Evolutionary conservation across 2,113 vertebrate genomes (phyloP), one percentile per base, ranked within the genome.

Genomic region (Ondatra zibethicus): DNA sequence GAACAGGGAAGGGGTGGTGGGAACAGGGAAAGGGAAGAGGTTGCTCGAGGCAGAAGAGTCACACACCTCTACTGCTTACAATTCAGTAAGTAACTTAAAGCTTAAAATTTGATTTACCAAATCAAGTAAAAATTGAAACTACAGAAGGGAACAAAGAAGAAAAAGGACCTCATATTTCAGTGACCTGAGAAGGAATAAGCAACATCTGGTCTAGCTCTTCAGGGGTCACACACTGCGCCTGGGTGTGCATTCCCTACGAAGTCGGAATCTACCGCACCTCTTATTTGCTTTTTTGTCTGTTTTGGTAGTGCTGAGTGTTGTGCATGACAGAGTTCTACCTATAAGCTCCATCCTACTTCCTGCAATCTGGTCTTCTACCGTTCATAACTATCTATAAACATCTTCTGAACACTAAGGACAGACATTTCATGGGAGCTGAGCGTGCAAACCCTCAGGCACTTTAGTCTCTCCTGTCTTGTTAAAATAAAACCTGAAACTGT

Each of bases 101-200:
- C 52, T 89, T 89, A 65, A 58, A 92, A 90, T 52, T 78, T 65
- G 81, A 85, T 95, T 76, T 70, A 88, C 58, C 95, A 95, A 96
- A 95, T 39, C 72, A 61, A 94, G 86, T 80, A 80, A 77, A 89
- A 68, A 36, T 55, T 92, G 27, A 81, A 95, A 92, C 25, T 63
- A 94, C 6, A 72, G n/a, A 52, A 93, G 77, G 93, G 36, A 82
- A 45, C 45, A 89, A 91, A 66, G 47, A 55, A 88, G 92, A 91
- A 94, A 93, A 52, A 39, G 42, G 84, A 31, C 88, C 66, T 33
- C 81, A 36, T 72, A 94, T 68, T 19, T 96, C n/a, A 92, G 63
- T 5, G 92, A 87, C 65, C 66, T 93, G 78, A 94, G 80, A 96
- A 96, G 68, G 33, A 42, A 45, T 29, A 87, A 14, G 13, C 88